These are phyloP conservation scores for Onychorhynchus coronatus DNA, from an alignment of 2,113 vertebrate species.

Conservation along the genomic window DNA sequence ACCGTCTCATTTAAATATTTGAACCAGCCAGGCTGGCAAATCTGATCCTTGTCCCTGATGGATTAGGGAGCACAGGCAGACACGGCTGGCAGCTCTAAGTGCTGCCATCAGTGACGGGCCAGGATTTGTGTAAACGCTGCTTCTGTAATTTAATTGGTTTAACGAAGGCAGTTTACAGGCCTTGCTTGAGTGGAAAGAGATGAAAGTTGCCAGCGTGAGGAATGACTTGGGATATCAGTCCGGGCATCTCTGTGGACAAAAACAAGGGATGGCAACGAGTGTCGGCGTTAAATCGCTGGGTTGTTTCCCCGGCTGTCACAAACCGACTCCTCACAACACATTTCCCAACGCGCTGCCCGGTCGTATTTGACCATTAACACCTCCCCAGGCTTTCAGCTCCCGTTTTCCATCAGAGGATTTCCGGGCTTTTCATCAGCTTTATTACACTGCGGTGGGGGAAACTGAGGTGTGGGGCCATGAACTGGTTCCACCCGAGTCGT, in stretches of 20 bases:
- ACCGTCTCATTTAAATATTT: background rate
- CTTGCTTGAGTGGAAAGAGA: background rate
- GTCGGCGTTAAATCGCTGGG: background rate
- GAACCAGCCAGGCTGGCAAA: background rate
- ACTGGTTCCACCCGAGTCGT: background rate
- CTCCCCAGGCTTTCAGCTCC: background rate
- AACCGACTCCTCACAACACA: background rate
- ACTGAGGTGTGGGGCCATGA: accelerated
- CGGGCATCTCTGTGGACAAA: background rate
- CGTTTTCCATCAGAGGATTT: background rate
- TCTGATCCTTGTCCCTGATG: background rate
- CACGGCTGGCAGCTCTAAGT: background rate
- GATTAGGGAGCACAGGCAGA: background rate
- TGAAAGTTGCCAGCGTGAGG: background rate
- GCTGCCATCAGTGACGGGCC: background rate
- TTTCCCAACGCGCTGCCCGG: background rate
- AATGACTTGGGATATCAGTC: background rate
- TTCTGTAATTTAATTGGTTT: background rate
- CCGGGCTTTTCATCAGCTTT: background rate
- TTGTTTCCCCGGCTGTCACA: background rate
- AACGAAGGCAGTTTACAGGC: background rate
- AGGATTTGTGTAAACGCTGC: background rate
- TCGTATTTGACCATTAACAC: background rate
- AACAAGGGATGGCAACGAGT: background rate
- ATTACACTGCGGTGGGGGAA: background rate